Base-by-base conservation (phyloP, 2,888 invertebrate species). In the Pterobdella sp. region DNA sequence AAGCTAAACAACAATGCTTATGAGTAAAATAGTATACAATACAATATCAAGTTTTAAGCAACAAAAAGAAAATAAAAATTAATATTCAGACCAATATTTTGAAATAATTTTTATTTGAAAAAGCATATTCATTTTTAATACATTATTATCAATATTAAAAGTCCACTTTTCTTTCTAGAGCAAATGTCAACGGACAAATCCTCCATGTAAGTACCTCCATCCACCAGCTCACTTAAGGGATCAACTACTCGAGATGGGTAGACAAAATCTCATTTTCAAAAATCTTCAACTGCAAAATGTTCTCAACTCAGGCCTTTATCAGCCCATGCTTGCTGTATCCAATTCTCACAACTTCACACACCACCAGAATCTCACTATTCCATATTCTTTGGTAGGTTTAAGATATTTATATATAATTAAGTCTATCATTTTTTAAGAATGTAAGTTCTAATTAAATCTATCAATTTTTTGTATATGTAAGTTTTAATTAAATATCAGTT, bases 281-380 rank as follows among this genome's bases (percentile, higher is more conserved):
- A 73, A 73, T 42, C 49, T 73, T n/a, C 73, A 73, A 22, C 69
- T 73, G 18, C 73, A 73, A 69, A 73, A 42, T 73, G 73, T 68
- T 35, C 69, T 69, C 36, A 73, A 36, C 42, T 60, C 68, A n/a
- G 68, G 69, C 37, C 69, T 68, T 1, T 42, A 68, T 14, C 73
- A 73, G 42, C 73, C 68, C n/a, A 42, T 73, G n/a, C 31, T 73
- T 36, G 42, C 73, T 31, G 36, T 69, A 18, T 69, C 73, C 37
- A 68, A 36, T 18, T 68, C 56, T 0, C 56, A 52, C 18, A 65
- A 65, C 65, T 71, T 14, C 60, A 14, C 60, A 18, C 49, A 29
- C 37, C 42, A 0, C 36, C 42, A 49, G n/a, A 49, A 32, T 29
- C 49, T 26, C 2, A 26, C 22, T 37, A 37, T 49, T 2, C 34